Evolutionary conservation across 2,888 invertebrate genomes (phyloP).

Genomic region (Drosophila ezoana): DNA sequence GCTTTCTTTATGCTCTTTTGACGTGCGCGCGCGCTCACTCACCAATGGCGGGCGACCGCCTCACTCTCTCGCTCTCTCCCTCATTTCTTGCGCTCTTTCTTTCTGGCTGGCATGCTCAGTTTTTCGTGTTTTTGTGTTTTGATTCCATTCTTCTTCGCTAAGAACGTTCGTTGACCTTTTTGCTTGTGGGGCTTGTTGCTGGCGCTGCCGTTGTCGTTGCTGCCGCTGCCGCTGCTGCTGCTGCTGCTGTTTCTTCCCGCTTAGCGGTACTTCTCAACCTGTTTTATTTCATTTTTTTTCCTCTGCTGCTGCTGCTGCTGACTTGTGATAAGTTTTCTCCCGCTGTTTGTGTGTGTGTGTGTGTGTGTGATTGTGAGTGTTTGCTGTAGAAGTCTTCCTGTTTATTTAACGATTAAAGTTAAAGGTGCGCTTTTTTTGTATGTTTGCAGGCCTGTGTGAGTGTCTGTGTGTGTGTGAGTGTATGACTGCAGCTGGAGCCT

Average conservation of each 20-base stretch:
- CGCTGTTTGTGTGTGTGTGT: conserved; percentile 12
- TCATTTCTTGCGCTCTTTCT: conserved; percentile 37
- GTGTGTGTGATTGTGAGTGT: conserved; percentile 45
- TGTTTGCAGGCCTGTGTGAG: conserved; percentile 6
- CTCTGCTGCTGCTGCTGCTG: conserved; percentile 44
- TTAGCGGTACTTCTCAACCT: conserved; percentile 81
- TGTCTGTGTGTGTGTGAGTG: conserved; percentile 22
- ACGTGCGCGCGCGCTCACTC: neutral
- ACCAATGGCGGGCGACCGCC: conserved; percentile 8
- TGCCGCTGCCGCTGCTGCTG: conserved; percentile 10
- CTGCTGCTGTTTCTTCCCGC: conserved; percentile 54
- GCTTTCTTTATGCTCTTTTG: conserved; percentile 48
- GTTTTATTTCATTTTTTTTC: conserved; percentile 65
- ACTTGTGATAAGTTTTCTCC: conserved; percentile 64
- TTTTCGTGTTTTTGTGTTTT: conserved; percentile 83
- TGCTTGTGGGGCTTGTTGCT: conserved; percentile 59
- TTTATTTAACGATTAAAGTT: conserved; percentile 75
- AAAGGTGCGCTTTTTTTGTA: conserved; percentile 57
- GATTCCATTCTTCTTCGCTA: conserved; percentile 83
- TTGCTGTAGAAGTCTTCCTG: conserved; percentile 79
- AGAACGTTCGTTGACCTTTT: conserved; percentile 84
- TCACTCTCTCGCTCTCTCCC: conserved; percentile 10
- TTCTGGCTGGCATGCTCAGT: conserved; percentile 53
- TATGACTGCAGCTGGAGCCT: conserved; percentile 51
- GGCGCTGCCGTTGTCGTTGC: conserved; percentile 28